A percentile compares a stretch with the other conserved stretches of the same genome.
Conservation (phyloP, 2,797 vertebrate species). For the Bothrops alternatus region DNA sequence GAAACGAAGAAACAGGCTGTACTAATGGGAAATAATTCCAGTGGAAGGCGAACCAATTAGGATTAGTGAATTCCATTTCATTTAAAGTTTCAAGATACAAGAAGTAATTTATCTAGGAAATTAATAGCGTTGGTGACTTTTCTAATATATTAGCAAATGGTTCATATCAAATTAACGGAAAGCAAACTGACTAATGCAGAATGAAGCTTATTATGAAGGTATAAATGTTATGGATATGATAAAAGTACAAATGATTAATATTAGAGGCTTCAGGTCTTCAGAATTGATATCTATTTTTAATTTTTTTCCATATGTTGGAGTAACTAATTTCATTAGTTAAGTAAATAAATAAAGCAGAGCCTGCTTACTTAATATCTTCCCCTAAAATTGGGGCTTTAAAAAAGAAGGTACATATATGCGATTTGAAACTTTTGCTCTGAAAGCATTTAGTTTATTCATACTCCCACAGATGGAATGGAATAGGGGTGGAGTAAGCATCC, state of each 20-base stretch:
- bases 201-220: slow-evolving; percentile 70
- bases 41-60: slow-evolving; percentile 78
- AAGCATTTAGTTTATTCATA: neutral
- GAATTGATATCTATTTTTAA: slow-evolving; percentile 61
- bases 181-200: slow-evolving; percentile 73
- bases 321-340: slow-evolving; percentile 2
- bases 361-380: slow-evolving; percentile 53
- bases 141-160: slow-evolving; percentile 72
- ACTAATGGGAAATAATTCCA: slow-evolving; percentile 78
- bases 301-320: slow-evolving; percentile 32
- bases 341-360: neutral
- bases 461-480: neutral
- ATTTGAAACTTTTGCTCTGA: neutral
- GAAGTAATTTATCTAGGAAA: slow-evolving; percentile 80
- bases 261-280: slow-evolving; percentile 51
- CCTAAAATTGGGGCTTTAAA: slow-evolving; percentile 30
- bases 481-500: neutral
- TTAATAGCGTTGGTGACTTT: slow-evolving; percentile 77
- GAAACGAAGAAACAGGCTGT: slow-evolving; percentile 73
- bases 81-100: slow-evolving; percentile 78
- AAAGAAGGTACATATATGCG: neutral
- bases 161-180: slow-evolving; percentile 76
- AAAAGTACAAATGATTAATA: slow-evolving; percentile 67
- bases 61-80: slow-evolving; percentile 81
- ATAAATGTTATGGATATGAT: slow-evolving; percentile 67